phyloP scores from a whole-genome alignment of 2,797 vertebrate species.

The Darevskia nairensis region DNA sequence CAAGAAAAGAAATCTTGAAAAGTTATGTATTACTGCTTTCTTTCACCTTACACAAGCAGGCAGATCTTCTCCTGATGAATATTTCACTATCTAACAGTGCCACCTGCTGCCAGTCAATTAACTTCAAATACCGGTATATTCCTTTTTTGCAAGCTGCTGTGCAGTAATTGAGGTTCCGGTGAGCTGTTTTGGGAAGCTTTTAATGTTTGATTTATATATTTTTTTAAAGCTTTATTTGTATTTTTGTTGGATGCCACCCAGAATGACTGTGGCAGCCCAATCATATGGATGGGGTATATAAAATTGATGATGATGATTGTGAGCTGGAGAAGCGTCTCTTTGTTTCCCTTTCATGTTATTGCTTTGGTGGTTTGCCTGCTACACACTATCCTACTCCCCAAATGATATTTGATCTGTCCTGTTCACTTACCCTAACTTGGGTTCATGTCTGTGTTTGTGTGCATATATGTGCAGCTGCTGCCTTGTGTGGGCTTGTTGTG shows the following conservation, averaged over 20 bases:
- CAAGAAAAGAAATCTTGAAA: not conserved
- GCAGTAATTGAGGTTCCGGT: not conserved
- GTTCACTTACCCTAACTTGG: not conserved
- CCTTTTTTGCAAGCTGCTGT: not conserved
- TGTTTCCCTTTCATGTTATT: not conserved
- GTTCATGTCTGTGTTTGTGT: not conserved
- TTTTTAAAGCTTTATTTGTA: too few relatives aligned
- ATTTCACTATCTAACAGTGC: conserved; percentile 14
- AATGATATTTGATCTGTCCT: not conserved
- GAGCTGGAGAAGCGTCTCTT: not conserved
- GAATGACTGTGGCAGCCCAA: too few relatives aligned
- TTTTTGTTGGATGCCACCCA: too few relatives aligned
- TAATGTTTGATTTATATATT: too few relatives aligned
- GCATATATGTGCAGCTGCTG: not conserved
- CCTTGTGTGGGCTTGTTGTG: not conserved
- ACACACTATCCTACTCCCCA: not conserved
- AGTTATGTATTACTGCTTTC: not conserved
- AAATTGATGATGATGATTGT: not conserved
- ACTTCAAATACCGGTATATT: not conserved
- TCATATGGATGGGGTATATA: too few relatives aligned
- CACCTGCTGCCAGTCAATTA: conserved; percentile 25
- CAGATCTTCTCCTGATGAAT: not conserved
- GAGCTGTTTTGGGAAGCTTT: too few relatives aligned
- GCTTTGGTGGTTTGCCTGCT: not conserved
- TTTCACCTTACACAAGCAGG: not conserved